Base-by-base conservation (phyloP, 2,113 vertebrate species). In the Gambusia holbrooki region DNA sequence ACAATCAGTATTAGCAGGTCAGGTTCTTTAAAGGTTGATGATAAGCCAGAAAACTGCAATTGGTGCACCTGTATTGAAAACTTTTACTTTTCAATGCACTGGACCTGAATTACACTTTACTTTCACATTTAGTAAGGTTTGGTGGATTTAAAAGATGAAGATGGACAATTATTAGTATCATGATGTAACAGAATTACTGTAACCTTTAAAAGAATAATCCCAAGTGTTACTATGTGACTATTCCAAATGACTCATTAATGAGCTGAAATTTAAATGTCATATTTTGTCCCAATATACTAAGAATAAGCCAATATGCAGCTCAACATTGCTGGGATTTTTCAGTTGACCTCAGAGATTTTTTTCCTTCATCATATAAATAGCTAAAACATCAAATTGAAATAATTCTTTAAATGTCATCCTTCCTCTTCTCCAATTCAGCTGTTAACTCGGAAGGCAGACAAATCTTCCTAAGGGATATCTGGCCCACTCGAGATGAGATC, bases 401-500 rank as follows among this genome's bases (percentile, higher is more conserved):
- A 19, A 51, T 8, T 19, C 6, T 19, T 22, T 22, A 17, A 58
- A 58, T 58, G 8, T 58, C 22, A 10, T 48, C 45, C 51, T n/a
- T 25, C 51, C 9, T 58, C 25, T 58, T 30, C 19, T 65, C 9
- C 63, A 35, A 35, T 37, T 8, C 0, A 99, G 97, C 94, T n/a
- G 68, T 94, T 25, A 96, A 94, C 76, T 71, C 93, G 8, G 89
- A 94, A 0, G 97, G 98, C 9, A 96, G 92, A 66, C 89, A 93
- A 51, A 84, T 99, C 33, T 99, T 96, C 91, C 93, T 99, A 64
- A 96, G 93, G 86, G 97, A 99, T 45, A 96, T 99, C 89, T 99
- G 98, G 98, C 98, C 98, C 29, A 96, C 96, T 0, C 94, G 97
- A 79, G 95, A 96, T 3, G 98, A 99, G 88, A 98, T 99, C 88